phyloP scores from a whole-genome alignment of 2,797 vertebrate genomes.

The Otolemur crassicaudatus region DNA sequence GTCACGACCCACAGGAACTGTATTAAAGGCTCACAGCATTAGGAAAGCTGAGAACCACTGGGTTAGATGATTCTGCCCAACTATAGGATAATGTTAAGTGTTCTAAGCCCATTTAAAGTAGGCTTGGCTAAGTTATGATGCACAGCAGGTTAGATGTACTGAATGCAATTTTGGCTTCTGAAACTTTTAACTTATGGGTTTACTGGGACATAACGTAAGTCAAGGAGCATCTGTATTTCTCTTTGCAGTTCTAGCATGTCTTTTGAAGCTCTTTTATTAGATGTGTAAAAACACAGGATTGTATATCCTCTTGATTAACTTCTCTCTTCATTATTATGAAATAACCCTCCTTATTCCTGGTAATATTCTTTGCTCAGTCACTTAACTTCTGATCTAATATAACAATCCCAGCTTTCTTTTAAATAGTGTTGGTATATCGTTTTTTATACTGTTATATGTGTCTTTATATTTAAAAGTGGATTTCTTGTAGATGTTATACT shows the following conservation, averaged over 20 bases:
- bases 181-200: neutral
- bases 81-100: neutral
- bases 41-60: too few species aligned
- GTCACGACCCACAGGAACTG: too few species aligned
- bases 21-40: too few species aligned
- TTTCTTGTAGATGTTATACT: neutral
- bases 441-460: neutral
- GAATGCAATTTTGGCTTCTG: neutral
- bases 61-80: neutral
- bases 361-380: conserved; percentile 14
- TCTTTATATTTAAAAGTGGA: neutral
- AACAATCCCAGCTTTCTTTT: neutral
- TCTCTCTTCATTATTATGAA: neutral
- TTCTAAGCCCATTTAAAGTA: neutral
- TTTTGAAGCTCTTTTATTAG: conserved; percentile 11
- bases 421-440: neutral
- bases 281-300: neutral
- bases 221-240: neutral
- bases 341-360: neutral
- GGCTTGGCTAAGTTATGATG: neutral
- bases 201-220: neutral
- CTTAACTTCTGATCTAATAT: conserved; percentile 1
- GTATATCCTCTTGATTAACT: neutral
- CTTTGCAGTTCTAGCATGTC: neutral
- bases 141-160: neutral